Base-by-base conservation (phyloP, 2,113 vertebrate species). In the Gorsachius goisagi region DNA sequence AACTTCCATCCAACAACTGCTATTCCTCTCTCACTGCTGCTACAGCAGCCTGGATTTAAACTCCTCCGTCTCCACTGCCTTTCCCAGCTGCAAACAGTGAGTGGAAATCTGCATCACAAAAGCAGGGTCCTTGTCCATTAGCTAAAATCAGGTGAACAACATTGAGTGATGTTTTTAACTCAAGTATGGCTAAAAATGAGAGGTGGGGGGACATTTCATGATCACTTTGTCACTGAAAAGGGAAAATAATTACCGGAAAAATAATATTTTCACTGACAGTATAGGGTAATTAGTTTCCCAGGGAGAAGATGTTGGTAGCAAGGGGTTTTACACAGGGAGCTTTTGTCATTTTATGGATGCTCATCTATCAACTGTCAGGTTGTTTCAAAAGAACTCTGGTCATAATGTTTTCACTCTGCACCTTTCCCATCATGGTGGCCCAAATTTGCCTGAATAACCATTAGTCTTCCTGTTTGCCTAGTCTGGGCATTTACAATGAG, bases 321-420 rank as follows among this genome's bases (percentile, higher is more conserved):
- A 95, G 96, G 91, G 91, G 89, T 96, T 97, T 97, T 97, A 97
- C 97, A 98, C 96, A 98, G 97, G 97, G 95, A 97, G 96, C 95
- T 96, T 98, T 98, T 98, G 98, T 98, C 97, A 94, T 98, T 98
- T 98, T 98, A 98, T 98, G 96, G 98, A 97, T 94, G 95, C 97
- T 98, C 98, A 99, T 99, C 98, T 97, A 85, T 99, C 99, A 99
- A 94, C 98, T 99, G 98, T 99, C 98, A 98, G 95, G 59, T 84
- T 88, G 93, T 98, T 98, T 98, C 98, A 98, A 98, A 98, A 98
- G 97, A 97, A 90, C 94, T 93, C 5, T 37, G 74, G 95, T 97
- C 96, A 97, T 97, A 97, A 97, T 98, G 98, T 98, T 98, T 98
- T 98, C 97, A 94, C 97, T 97, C 96, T 97, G 97, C 95, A 98